phyloP scores from a whole-genome alignment of 2,797 vertebrate species.

The Rhinophrynus dorsalis region DNA sequence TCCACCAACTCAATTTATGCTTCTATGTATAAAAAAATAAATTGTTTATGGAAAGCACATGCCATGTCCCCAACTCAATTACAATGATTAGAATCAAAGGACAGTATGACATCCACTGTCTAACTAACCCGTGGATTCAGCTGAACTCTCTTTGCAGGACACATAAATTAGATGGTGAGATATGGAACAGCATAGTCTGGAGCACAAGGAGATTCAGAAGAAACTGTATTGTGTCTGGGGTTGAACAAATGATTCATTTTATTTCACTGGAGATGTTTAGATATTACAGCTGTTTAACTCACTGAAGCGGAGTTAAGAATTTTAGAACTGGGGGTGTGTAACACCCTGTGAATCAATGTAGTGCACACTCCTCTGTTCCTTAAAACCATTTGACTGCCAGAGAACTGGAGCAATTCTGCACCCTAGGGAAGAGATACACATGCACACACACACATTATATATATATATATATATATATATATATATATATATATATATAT shows the following conservation, averaged over 20 bases:
- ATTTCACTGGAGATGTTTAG: no score
- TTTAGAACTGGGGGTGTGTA: no score
- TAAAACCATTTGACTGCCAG: no score
- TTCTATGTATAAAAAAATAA: conserved; percentile 41
- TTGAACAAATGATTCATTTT: not conserved
- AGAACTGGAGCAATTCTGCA: no score
- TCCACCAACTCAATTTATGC: conserved; percentile 38
- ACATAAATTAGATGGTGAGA: conserved; percentile 25
- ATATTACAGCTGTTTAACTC: no score
- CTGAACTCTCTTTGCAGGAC: conserved; percentile 19
- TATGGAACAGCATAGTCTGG: not conserved
- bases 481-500: no score
- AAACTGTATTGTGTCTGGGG: not conserved
- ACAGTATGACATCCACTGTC: conserved; percentile 22
- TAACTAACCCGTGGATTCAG: conserved; percentile 17
- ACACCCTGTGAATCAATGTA: no score
- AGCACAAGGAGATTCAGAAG: not conserved
- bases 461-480: no score
- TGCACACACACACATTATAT: no score
- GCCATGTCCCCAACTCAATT: conserved; percentile 43
- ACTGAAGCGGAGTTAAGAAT: no score
- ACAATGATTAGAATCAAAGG: conserved; percentile 46
- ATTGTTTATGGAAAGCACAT: conserved; percentile 36
- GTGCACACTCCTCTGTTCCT: no score
- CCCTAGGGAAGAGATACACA: no score